Evolutionary conservation across 2,113 vertebrate genomes (phyloP).

Genomic region (Oenanthe melanoleuca): DNA sequence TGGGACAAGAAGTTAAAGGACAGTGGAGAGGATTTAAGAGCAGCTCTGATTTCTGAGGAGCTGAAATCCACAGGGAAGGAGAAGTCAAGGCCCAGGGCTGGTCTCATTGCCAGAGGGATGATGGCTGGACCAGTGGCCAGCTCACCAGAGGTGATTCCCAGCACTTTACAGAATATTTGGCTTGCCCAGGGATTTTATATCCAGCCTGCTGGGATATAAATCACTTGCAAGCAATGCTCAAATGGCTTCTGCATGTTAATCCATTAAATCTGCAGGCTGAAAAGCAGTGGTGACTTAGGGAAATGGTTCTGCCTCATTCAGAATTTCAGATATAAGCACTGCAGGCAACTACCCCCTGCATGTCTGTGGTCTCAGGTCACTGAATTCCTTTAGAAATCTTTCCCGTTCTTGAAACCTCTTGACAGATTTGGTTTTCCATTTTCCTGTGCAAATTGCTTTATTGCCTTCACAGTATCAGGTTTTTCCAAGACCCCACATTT

Average conservation of each 20-base stretch:
- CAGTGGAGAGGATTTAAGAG: slow-evolving; percentile 29
- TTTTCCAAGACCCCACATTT: neutral
- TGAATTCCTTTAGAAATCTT: neutral
- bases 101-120: slow-evolving; percentile 80
- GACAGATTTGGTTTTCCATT: neutral
- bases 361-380: neutral
- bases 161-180: neutral
- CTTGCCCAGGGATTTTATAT: neutral
- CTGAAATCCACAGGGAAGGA: slow-evolving; percentile 64
- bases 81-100: slow-evolving; percentile 68
- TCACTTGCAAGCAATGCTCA: neutral
- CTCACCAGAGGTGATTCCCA: slow-evolving; percentile 75
- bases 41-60: slow-evolving; percentile 14
- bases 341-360: neutral
- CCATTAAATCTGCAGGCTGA: neutral
- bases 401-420: neutral
- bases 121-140: slow-evolving; percentile 81
- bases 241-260: neutral
- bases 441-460: neutral
- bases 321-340: neutral
- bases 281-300: neutral
- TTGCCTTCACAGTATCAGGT: neutral
- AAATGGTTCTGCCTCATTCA: neutral
- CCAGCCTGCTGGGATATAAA: neutral
- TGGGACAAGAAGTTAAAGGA: slow-evolving; percentile 45